Evolutionary conservation across 2,113 vertebrate species (phyloP).

Genomic region (Rhea americana): DNA sequence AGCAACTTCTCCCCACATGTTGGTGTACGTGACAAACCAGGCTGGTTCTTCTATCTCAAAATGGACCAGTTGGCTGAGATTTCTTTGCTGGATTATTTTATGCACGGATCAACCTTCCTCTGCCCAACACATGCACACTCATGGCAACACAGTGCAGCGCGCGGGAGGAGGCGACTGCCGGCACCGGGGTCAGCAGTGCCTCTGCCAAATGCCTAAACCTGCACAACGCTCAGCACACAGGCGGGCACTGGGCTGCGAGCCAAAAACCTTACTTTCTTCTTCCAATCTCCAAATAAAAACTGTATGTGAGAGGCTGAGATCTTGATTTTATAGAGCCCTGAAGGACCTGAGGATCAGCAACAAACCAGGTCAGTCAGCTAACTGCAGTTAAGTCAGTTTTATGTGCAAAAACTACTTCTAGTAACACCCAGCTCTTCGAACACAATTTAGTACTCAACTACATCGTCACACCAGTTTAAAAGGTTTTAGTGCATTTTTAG

Average conservation of each 20-base stretch:
- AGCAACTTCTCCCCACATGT: too few relatives aligned
- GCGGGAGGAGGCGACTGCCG: rapidly evolving
- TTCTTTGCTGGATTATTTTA: background rate
- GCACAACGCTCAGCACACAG: background rate
- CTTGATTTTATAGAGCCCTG: background rate
- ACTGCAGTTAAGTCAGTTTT: background rate
- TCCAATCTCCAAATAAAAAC: background rate
- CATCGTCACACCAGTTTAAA: background rate
- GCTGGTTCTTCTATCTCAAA: background rate
- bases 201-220: background rate
- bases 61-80: rapidly evolving
- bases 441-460: background rate
- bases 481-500: background rate
- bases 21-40: background rate
- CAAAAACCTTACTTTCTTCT: background rate
- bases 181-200: background rate
- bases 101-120: background rate
- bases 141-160: background rate
- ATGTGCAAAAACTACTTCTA: background rate
- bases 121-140: background rate
- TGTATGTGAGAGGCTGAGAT: background rate
- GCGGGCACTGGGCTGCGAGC: background rate
- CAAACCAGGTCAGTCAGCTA: rapidly evolving
- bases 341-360: background rate
- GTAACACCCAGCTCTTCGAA: background rate